These are phyloP conservation scores for Zosterops lateralis DNA, from an alignment of 2,113 vertebrate species.

Conservation along the genomic window DNA sequence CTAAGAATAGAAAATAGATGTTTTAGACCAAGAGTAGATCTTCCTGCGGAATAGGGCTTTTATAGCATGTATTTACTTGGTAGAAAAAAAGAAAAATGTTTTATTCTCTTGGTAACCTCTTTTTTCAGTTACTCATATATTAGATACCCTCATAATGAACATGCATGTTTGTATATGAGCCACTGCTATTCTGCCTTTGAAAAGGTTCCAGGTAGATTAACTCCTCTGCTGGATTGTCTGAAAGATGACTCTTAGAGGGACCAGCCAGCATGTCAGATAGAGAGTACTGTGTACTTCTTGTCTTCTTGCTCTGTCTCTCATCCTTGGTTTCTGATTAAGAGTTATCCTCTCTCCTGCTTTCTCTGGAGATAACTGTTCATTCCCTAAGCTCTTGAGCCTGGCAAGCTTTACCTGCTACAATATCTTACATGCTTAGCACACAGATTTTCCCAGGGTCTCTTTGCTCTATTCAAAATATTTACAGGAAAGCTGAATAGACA, in stretches of 20 bases:
- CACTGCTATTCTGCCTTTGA: not conserved
- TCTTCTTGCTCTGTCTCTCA: not conserved
- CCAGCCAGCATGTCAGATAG: not conserved
- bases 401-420: not conserved
- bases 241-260: not conserved
- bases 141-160: not conserved
- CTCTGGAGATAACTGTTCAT: not conserved
- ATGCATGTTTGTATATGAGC: not conserved
- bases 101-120: not conserved
- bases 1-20: not conserved
- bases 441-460: not conserved
- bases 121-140: not conserved
- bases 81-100: not conserved
- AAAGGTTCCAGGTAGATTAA: not conserved
- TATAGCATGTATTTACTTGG: not conserved
- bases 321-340: not conserved
- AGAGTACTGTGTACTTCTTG: not conserved
- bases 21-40: not conserved
- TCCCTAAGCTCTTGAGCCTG: not conserved
- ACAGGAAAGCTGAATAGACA: not conserved
- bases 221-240: not conserved
- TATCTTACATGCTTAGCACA: not conserved
- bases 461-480: constrained; percentile 6
- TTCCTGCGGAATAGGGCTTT: not conserved
- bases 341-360: not conserved